Percentiles rank a stretch among this genome's conserved stretches.
phyloP scores from a whole-genome alignment of 2,888 invertebrate species.

The Volucella bombylans region DNA sequence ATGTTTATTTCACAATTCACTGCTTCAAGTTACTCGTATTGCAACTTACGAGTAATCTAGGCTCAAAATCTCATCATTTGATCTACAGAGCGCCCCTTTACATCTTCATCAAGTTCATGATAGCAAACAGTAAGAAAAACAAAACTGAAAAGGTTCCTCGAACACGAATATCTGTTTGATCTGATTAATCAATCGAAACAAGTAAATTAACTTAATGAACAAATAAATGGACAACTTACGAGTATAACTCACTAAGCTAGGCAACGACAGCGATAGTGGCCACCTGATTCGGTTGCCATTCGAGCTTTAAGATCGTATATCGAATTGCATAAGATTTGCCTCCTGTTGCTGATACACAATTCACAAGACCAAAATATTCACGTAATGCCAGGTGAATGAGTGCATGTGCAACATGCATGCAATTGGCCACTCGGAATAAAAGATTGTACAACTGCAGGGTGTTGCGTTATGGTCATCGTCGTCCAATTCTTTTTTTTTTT shows the following conservation, averaged over 20 bases:
- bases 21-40: too few relatives aligned
- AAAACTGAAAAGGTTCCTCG: neutral
- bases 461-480: slow-evolving; percentile 43
- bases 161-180: neutral
- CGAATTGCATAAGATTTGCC: slow-evolving; percentile 44
- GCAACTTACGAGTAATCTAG: too few relatives aligned
- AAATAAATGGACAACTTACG: slow-evolving; percentile 2
- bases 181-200: slow-evolving; percentile 40
- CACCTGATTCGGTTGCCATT: slow-evolving; percentile 22
- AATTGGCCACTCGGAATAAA: slow-evolving; percentile 24
- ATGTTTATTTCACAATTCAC: too few relatives aligned
- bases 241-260: neutral
- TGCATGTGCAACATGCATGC: slow-evolving; percentile 53
- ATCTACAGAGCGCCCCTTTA: too few relatives aligned
- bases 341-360: slow-evolving; percentile 6
- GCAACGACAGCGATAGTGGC: neutral
- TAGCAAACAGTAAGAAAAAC: too few relatives aligned
- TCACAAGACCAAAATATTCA: slow-evolving; percentile 16
- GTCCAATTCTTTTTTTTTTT: neutral
- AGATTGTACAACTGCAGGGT: slow-evolving; percentile 21
- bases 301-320: slow-evolving; percentile 34
- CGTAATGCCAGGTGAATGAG: slow-evolving; percentile 47
- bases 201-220: slow-evolving; percentile 27
- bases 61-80: too few relatives aligned
- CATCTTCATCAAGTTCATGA: too few relatives aligned